Conservation (phyloP, 2,113 vertebrate genomes). For the Gallinago jamesoni region DNA sequence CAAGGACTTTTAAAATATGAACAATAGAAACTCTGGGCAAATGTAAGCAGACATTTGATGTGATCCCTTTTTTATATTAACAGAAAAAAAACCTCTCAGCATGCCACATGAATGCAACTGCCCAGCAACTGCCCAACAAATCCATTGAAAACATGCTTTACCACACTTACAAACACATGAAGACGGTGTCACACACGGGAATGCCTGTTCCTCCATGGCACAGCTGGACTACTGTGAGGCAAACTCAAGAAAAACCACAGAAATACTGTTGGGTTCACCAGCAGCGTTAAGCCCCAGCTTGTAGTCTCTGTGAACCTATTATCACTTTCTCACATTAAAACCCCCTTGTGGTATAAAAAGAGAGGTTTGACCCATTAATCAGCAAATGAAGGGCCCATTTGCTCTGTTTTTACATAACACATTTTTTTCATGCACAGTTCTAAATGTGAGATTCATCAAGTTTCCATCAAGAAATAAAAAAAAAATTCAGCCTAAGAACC, state of each 20-base stretch:
- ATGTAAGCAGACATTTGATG: not conserved
- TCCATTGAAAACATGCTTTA: not conserved
- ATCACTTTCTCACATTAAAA: slow-evolving; percentile 55
- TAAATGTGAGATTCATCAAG: slow-evolving; percentile 57
- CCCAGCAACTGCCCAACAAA: not conserved
- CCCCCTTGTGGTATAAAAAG: not conserved
- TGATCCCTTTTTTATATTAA: not conserved
- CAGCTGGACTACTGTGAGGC: not conserved
- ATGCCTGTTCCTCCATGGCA: not conserved
- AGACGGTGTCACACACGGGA: not conserved
- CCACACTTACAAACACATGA: not conserved
- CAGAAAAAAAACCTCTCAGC: not conserved
- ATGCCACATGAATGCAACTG: not conserved
- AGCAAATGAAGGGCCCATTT: slow-evolving; percentile 51
- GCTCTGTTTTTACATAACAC: slow-evolving; percentile 50
- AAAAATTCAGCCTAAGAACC: slow-evolving; percentile 38
- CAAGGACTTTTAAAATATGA: not conserved
- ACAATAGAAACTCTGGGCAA: not conserved
- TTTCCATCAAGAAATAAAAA: not conserved
- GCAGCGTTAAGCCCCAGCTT: not conserved
- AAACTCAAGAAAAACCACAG: not conserved
- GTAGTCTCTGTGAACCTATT: slow-evolving; percentile 39
- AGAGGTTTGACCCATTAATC: slow-evolving; percentile 57
- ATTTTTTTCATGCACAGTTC: slow-evolving; percentile 12
- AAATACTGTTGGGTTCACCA: slow-evolving; percentile 2